Base-by-base conservation (phyloP, 2,888 invertebrate genomes). In the Sympetrum striolatum region DNA sequence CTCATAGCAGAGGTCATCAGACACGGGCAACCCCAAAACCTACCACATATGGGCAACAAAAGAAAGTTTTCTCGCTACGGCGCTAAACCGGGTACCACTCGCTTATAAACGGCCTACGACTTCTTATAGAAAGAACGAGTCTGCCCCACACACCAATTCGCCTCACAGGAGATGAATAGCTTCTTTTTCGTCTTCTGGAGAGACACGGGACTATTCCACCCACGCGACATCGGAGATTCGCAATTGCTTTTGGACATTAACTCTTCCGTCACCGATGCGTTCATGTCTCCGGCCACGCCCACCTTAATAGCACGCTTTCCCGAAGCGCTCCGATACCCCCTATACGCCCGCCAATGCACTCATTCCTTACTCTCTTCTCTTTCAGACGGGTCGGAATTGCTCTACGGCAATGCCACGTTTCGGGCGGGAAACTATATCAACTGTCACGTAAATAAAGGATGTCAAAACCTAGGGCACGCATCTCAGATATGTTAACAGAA, bases 191-290 rank as follows among this genome's bases (percentile, higher is more conserved):
- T 58, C 35, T 31, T 22, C 35, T 35, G 18, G 35, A 35, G 35
- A 22, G 31, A 82, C 35, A 25, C 53, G 31, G 15, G 14, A 22
- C 37, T 39, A 35, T 60, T 15, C 81, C 81, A 44, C 82, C 31
- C 82, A 82, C 58, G 82, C 53, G 18, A 64, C 35, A 35, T 25
- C 53, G 82, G 58, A 82, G 82, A 60, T 82, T 82, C 82, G 60
- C 35, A 58, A 25, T 82, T 53, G 58, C 82, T 82, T 80, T 82
- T 58, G 58, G 58, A 22, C 53, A 82, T 53, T 44, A 58, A 58
- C 58, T 58, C 35, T 35, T 58, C 82, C 53, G 58, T 60, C 58
- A 31, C 35, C 82, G n/a, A 82, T 82, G 82, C 58, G 82, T 35
- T 53, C 53, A 15, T 25, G 82, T 82, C n/a, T 15, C 44, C 53